Evolutionary conservation across 2,797 vertebrate species (phyloP), one percentile per base, ranked within the genome.

Genomic region (Mus minutoides): DNA sequence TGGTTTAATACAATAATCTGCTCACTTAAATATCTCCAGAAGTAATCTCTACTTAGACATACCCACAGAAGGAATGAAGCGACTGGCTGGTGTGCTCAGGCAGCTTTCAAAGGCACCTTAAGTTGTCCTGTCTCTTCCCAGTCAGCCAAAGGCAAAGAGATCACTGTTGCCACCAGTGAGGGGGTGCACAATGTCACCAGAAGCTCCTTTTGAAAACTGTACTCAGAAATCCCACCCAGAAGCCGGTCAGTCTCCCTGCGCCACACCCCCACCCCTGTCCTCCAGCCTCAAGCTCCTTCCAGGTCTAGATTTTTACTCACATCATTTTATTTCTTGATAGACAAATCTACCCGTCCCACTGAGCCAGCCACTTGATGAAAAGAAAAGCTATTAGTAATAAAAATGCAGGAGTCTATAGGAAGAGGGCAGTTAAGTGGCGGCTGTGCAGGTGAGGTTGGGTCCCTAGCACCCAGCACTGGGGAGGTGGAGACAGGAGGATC

Each of bases 121-220:
- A 43, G 85, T 11, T 1, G 1, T 4, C 22, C 10, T 6, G 19
- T 26, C 64, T 73, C 40, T 43, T 80, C 37, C 87, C 49, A 67
- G 37, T 3, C 3, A 54, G 84, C 24, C 26, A 2, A 17, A 4
- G 22, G 40, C 71, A 13, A 60, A 37, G n/a, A 71, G 75, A 16
- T 0, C 34, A 34, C 13, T 3, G 13, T 21, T 1, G 69, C 8
- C n/a, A 6, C 6, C 9, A 0, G 2, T 0, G 10, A 4, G 71
- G 58, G 58, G 19, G 6, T 24, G 19, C 22, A 2, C 17, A 43
- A 54, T 1, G 12, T 60, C 31, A 13, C 7, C 40, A 46, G 83
- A 83, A 29, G 24, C 79, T 46, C 52, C 76, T 85, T 11, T 2
- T 21, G 60, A 73, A 88, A 92, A 16, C 80, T 56, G 80, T 31